Conservation (phyloP, 92 coral and sea anemone genomes). For the Scolanthus callimorphus region DNA sequence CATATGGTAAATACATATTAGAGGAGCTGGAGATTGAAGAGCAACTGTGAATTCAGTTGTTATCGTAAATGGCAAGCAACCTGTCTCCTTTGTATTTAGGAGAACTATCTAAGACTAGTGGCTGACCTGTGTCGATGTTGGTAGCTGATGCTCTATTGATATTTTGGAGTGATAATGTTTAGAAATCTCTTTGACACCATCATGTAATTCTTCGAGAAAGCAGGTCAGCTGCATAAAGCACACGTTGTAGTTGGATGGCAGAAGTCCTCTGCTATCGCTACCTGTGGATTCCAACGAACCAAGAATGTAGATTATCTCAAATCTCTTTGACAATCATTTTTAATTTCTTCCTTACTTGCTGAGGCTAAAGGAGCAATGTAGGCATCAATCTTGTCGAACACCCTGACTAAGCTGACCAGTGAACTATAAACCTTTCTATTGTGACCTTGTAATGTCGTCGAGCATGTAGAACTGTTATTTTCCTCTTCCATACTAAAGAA, state of each 20-base stretch:
- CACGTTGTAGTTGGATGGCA: slow-evolving; percentile 42
- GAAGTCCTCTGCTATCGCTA: slow-evolving; percentile 41
- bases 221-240: slow-evolving; percentile 67
- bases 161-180: slow-evolving; percentile 86
- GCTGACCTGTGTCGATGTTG: slow-evolving; percentile 87
- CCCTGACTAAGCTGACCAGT: slow-evolving; percentile 56
- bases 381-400: slow-evolving; percentile 68
- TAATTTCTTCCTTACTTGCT: slow-evolving; percentile 93
- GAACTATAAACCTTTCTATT: slow-evolving; percentile 58
- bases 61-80: too few species aligned
- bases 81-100: too few species aligned
- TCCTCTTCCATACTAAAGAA: slow-evolving; percentile 79
- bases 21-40: too few species aligned
- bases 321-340: too few species aligned
- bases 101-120: too few species aligned
- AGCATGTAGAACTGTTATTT: slow-evolving; percentile 82
- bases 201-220: slow-evolving; percentile 65
- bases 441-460: slow-evolving; percentile 70
- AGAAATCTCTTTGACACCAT: slow-evolving; percentile 67
- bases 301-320: too few species aligned
- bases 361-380: slow-evolving; percentile 75
- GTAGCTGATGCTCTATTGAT: slow-evolving; percentile 85
- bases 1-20: too few species aligned
- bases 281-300: slow-evolving; percentile 22
- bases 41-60: too few species aligned